These are phyloP conservation scores for Poecilia wingei DNA, from an alignment of 2,797 vertebrate genomes.

Conservation along the genomic window DNA sequence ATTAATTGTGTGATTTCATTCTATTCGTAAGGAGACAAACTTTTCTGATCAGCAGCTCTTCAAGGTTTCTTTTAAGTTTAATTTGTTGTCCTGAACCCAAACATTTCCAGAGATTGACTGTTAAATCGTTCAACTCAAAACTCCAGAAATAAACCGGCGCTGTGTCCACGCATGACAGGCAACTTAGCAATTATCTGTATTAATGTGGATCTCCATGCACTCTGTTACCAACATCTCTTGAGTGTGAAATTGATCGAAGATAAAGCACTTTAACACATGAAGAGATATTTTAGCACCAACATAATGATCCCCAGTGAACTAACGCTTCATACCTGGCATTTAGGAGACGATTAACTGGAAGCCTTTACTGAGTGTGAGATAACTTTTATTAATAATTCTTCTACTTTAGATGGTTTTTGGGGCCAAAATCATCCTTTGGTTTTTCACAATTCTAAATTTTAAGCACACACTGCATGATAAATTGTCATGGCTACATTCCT, in stretches of 20 bases:
- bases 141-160: background rate
- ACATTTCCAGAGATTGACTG: background rate
- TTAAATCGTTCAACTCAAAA: background rate
- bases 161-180: background rate
- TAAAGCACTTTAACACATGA: background rate
- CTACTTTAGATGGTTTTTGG: background rate
- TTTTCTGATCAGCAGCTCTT: background rate
- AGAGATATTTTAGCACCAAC: background rate
- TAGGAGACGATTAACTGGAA: background rate
- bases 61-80: background rate
- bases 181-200: background rate
- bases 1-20: background rate
- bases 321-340: background rate
- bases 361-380: background rate
- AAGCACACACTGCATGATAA: background rate
- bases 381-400: background rate
- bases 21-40: background rate
- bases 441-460: background rate
- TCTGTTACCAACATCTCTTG: background rate
- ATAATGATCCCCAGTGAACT: background rate
- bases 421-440: background rate
- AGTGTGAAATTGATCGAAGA: background rate
- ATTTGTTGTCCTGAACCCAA: background rate
- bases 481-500: background rate
- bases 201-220: background rate